Evolutionary conservation across 2,888 invertebrate species (phyloP).

Genomic region (Trissolcus japonicus): DNA sequence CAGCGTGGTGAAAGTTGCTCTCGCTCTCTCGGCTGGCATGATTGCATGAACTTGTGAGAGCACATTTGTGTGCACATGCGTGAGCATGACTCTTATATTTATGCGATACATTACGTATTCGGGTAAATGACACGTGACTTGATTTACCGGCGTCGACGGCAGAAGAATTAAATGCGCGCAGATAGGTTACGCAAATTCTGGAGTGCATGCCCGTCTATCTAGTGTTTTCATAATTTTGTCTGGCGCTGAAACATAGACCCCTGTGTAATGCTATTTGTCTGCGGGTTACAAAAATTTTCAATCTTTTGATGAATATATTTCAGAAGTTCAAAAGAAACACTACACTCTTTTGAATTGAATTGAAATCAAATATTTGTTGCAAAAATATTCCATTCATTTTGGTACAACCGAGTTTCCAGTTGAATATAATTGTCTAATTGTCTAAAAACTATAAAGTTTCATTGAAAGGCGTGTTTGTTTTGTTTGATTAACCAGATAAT

Average conservation of each 20-base stretch:
- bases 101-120: conserved; percentile 69
- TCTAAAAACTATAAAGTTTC: no score
- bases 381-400: no score
- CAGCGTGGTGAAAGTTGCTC: conserved; percentile 61
- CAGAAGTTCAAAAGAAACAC: no score
- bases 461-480: no score
- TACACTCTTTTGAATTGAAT: background rate
- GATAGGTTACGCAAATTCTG: conserved; percentile 69
- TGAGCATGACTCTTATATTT: conserved; percentile 58
- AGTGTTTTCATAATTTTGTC: conserved; percentile 45
- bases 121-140: conserved; percentile 74
- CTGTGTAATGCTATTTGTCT: no score
- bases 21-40: conserved; percentile 55
- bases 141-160: conserved; percentile 70
- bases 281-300: no score
- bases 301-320: no score
- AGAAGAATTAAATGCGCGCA: conserved; percentile 68
- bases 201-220: conserved; percentile 59
- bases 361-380: no score
- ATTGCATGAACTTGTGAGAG: conserved; percentile 51
- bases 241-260: conserved; percentile 31
- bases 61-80: conserved; percentile 56
- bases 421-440: no score
- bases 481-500: no score
- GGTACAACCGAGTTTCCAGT: no score